A percentile compares a stretch with the other conserved stretches of the same genome.
These are phyloP conservation scores for human DNA, from an alignment of 2,113 vertebrate genomes.

Conservation along the genomic window DNA sequence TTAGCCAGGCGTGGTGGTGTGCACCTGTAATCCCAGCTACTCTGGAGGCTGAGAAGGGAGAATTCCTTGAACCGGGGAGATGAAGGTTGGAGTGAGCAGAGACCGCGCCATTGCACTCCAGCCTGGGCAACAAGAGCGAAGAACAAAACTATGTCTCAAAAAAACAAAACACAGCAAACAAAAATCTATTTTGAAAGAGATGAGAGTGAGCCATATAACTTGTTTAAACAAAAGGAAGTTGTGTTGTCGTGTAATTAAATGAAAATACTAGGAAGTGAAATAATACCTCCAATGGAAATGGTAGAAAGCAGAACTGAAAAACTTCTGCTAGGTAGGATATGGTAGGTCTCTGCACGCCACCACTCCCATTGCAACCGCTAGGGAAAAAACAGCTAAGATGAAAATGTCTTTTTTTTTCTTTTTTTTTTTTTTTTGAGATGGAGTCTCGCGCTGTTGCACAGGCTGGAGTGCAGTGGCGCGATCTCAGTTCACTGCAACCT, in stretches of 20 bases:
- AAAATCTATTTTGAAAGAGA: neutral
- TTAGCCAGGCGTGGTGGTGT: too few relatives aligned
- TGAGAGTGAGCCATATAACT: neutral
- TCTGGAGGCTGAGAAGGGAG: too few relatives aligned
- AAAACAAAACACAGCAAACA: too few relatives aligned
- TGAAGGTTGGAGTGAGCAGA: too few relatives aligned
- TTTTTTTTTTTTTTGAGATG: neutral
- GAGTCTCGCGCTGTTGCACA: neutral
- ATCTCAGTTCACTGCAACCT: neutral
- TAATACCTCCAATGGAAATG: neutral
- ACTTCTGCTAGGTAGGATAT: neutral
- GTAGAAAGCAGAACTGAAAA: neutral
- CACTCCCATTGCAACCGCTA: too few relatives aligned
- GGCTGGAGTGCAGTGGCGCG: neutral
- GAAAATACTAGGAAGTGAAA: neutral
- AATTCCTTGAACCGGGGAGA: too few relatives aligned
- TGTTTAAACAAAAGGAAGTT: neutral
- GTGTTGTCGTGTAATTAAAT: neutral
- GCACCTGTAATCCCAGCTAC: too few relatives aligned
- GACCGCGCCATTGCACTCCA: too few relatives aligned
- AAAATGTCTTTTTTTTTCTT: neutral
- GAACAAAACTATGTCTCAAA: too few relatives aligned
- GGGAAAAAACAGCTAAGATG: neutral
- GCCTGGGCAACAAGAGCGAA: too few relatives aligned
- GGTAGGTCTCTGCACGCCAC: neutral